These are phyloP conservation scores for Nasua narica DNA, from an alignment of 2,797 vertebrate species.

Conservation along the genomic window DNA sequence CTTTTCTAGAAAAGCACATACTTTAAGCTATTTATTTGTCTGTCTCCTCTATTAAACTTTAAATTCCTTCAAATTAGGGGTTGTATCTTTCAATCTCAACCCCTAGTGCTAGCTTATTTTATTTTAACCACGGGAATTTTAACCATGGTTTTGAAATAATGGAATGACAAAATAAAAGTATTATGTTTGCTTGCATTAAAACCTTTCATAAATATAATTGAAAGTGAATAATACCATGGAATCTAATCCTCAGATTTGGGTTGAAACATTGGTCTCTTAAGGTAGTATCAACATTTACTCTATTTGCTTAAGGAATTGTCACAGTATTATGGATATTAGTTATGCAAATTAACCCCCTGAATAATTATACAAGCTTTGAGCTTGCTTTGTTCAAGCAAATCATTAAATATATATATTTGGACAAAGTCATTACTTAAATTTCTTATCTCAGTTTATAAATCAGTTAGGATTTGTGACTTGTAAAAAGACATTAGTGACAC, in stretches of 20 bases:
- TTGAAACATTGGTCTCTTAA: not conserved
- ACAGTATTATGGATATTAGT: not conserved
- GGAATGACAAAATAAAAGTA: not conserved
- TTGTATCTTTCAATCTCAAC: not conserved
- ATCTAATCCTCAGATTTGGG: not conserved
- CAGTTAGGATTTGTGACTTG: constrained; percentile 23
- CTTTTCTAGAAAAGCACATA: not conserved
- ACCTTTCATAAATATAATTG: not conserved
- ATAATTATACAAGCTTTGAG: not conserved
- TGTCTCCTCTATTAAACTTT: constrained; percentile 35
- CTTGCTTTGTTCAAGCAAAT: constrained; percentile 24
- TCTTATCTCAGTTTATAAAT: constrained; percentile 26
- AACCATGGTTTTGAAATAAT: constrained; percentile 44
- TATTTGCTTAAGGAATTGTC: not conserved
- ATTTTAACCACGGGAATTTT: too few species aligned
- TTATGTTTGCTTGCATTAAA: constrained; percentile 29
- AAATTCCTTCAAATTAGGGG: constrained; percentile 32
- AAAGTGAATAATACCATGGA: not conserved
- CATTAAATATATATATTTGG: not conserved
- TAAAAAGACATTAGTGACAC: constrained; percentile 16
- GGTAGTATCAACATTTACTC: not conserved
- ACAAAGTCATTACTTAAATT: not conserved
- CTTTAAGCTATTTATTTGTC: constrained; percentile 11
- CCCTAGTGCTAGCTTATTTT: not conserved
- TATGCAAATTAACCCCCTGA: not conserved